phyloP scores from a whole-genome alignment of 2,888 invertebrate species.

The Gymnocheta viridis region DNA sequence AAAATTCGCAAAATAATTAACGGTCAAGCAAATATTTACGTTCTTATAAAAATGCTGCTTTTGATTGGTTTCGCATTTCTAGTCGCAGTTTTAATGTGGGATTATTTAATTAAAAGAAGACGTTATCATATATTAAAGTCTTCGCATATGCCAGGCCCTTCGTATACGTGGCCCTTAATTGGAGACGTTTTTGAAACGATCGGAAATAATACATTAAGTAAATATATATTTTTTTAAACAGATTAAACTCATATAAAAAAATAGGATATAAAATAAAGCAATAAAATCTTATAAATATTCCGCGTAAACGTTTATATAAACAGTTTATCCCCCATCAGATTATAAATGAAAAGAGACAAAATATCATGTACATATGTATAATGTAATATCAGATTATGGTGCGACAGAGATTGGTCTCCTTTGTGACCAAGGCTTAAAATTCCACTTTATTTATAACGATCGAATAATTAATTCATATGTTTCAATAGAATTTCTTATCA shows the following conservation, averaged over 20 bases:
- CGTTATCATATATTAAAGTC: slow-evolving; percentile 37
- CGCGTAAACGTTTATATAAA: no score
- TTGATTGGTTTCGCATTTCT: neutral
- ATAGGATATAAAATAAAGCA: no score
- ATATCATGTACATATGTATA: no score
- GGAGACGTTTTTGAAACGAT: slow-evolving; percentile 44
- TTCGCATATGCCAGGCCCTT: slow-evolving; percentile 51
- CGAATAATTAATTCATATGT: no score
- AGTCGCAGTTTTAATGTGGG: slow-evolving; percentile 24
- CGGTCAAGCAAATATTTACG: neutral
- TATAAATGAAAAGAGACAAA: no score
- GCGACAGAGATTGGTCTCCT: no score
- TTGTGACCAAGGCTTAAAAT: no score
- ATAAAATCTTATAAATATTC: no score
- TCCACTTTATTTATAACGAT: no score
- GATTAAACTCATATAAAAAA: neutral
- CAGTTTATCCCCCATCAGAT: no score
- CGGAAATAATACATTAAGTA: slow-evolving; percentile 61
- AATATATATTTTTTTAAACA: slow-evolving; percentile 11
- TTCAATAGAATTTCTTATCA: no score
- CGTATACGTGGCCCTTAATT: slow-evolving; percentile 52
- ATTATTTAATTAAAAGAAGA: slow-evolving; percentile 55
- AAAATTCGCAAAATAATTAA: neutral
- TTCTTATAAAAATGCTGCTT: slow-evolving; percentile 39
- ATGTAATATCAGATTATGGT: no score